These are phyloP conservation scores for Amphipyra berbera DNA, from an alignment of 2,888 invertebrate species.

Conservation along the genomic window DNA sequence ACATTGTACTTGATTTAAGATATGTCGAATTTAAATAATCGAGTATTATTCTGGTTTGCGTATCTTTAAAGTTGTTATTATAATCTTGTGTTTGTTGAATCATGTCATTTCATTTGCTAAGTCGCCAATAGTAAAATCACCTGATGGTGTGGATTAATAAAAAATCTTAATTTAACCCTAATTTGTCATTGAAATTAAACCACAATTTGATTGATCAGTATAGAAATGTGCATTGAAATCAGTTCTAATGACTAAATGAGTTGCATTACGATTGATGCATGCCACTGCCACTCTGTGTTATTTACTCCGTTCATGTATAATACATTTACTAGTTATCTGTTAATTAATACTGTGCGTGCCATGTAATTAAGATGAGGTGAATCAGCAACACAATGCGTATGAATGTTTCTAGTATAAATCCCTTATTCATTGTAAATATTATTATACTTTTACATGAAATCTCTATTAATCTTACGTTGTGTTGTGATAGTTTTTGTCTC, in stretches of 20 bases:
- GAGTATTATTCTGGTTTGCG: constrained; percentile 4
- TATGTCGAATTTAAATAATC: constrained; percentile 2
- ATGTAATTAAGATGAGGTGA: constrained; percentile 54
- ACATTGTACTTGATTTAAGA: constrained; percentile 6
- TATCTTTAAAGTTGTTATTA: constrained; percentile 9
- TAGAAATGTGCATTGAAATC: constrained; percentile 13
- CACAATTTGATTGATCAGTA: not conserved
- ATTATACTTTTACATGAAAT: constrained; percentile 4
- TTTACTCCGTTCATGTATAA: constrained; percentile 34
- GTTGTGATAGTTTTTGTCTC: not conserved
- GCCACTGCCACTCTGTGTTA: constrained; percentile 30
- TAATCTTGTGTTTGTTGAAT: not conserved
- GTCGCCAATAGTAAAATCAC: not conserved
- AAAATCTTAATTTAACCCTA: not conserved
- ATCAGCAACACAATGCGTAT: constrained; percentile 33
- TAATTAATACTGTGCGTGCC: constrained; percentile 53
- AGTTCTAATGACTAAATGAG: constrained; percentile 12
- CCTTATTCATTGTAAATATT: constrained; percentile 4
- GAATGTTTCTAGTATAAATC: constrained; percentile 5
- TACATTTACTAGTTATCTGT: constrained; percentile 29
- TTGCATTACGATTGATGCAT: constrained; percentile 18
- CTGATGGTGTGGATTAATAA: not conserved
- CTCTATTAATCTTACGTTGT: not conserved
- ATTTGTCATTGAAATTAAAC: not conserved
- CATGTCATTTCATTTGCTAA: not conserved